Percentiles rank a stretch among this genome's conserved stretches.
Conservation (phyloP, 1,140 invertebrate genomes). For the Odontomachus brunneus region DNA sequence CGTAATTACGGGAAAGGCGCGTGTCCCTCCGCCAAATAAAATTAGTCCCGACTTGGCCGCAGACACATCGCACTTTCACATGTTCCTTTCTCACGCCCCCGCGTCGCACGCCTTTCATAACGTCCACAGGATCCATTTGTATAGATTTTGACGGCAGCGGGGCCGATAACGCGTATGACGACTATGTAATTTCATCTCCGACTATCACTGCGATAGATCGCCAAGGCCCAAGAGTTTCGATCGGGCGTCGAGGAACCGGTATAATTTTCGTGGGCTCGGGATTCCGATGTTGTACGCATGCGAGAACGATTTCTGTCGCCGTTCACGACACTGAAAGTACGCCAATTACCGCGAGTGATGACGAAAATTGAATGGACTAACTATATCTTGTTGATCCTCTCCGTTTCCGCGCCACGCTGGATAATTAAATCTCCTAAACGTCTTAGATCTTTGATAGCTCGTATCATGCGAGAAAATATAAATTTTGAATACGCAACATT, state of each 20-base stretch:
- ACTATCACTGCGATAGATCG: constrained; percentile 24
- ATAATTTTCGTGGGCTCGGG: background rate
- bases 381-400: background rate
- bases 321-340: background rate
- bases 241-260: constrained; percentile 9
- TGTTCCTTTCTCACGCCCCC: constrained; percentile 63
- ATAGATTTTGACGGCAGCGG: constrained; percentile 30
- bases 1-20: constrained; percentile 63
- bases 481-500: background rate
- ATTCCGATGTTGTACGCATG: background rate
- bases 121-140: background rate
- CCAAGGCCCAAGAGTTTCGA: background rate
- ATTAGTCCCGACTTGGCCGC: constrained; percentile 45
- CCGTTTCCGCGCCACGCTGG: background rate
- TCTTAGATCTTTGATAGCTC: constrained; percentile 5
- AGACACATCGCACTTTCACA: constrained; percentile 48
- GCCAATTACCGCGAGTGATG: background rate
- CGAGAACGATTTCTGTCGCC: background rate
- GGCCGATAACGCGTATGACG: constrained; percentile 23
- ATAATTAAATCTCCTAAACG: background rate
- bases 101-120: constrained; percentile 52
- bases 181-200: constrained; percentile 38
- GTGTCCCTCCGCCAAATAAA: constrained; percentile 61
- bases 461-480: background rate
- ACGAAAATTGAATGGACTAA: background rate